Conservation (phyloP, 2,113 vertebrate species). For the Cavia aperea region DNA sequence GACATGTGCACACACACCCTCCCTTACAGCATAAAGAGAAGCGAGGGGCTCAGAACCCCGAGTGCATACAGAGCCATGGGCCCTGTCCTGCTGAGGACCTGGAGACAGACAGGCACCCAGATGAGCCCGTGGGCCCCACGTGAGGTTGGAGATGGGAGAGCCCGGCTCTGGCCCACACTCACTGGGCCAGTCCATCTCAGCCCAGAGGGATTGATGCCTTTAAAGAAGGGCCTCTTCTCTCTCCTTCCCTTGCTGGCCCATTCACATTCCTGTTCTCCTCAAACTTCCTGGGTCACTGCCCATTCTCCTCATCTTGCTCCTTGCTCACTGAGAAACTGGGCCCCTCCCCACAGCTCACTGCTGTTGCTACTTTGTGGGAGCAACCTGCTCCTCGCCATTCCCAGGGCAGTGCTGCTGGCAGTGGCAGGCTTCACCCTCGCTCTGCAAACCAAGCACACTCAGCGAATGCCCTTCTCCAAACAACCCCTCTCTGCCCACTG, state of each 20-base stretch:
- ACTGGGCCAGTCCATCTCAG: neutral
- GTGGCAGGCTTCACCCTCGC: neutral
- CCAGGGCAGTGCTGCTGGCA: neutral
- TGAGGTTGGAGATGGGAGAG: neutral
- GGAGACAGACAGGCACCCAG: neutral
- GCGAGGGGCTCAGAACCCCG: neutral
- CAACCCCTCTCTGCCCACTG: too few species aligned
- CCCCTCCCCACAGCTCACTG: neutral
- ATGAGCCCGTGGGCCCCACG: neutral
- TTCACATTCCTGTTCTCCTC: neutral
- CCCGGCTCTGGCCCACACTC: neutral
- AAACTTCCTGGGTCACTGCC: too few species aligned
- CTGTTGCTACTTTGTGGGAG: neutral
- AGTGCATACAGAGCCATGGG: neutral
- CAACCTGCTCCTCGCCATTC: neutral
- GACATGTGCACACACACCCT: neutral
- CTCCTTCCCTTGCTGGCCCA: neutral
- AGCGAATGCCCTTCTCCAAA: neutral
- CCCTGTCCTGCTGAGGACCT: neutral
- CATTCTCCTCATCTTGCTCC: neutral
- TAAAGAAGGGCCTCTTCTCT: neutral
- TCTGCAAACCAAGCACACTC: neutral
- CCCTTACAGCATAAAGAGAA: constrained; percentile 27
- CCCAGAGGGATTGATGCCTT: neutral
- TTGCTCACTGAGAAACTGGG: neutral